Base-by-base conservation (phyloP, 2,888 invertebrate species). In the Athrips mouffetella region DNA sequence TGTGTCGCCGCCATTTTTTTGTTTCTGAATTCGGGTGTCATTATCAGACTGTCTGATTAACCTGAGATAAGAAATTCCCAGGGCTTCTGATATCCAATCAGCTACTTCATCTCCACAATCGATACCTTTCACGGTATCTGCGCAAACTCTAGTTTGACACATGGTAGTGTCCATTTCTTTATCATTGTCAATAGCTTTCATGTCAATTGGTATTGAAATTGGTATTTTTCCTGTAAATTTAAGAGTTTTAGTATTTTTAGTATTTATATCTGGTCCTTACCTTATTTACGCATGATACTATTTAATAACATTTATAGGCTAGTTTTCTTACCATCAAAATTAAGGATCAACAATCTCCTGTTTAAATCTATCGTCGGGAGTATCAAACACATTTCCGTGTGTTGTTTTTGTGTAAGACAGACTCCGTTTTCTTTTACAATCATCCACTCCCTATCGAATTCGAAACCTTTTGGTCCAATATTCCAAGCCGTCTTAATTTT, bases 391-490 rank as follows among this genome's bases (percentile, higher is more conserved):
- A 99, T 89, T 55, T 90, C 90, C 1, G 94, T 90, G 62, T 93
- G 92, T 51, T 94, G 91, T 79, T 98, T 98, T 77, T 98, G 98
- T 1, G 96, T 97, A 46, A 98, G 80, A 51, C 95, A 94, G 52
- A 94, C 91, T 11, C 97, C 97, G 64, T 92, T 90, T 6, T 92
- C 90, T 63, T 93, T 94, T 5, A 96, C 91, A 52, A 99, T 93
- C 96, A 98, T 96, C 97, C 98, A 99, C 67, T 94, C 92, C 58
- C 98, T 90, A 78, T 99, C 99, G 75, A 93, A 96, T 65, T 93
- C 89, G 25, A 99, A 90, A 0, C 98, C 98, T 63, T 92, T 92
- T 0, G 79, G 63, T 8, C 92, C 93, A 47, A 98, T 76, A 50
- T 89, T 86, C 97, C 98, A 98, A 5, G 87, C 74, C 7, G 76